Percentiles rank a stretch among this genome's conserved stretches.
phyloP scores from a whole-genome alignment of 1,140 invertebrate species.

The Nylanderia fulva region DNA sequence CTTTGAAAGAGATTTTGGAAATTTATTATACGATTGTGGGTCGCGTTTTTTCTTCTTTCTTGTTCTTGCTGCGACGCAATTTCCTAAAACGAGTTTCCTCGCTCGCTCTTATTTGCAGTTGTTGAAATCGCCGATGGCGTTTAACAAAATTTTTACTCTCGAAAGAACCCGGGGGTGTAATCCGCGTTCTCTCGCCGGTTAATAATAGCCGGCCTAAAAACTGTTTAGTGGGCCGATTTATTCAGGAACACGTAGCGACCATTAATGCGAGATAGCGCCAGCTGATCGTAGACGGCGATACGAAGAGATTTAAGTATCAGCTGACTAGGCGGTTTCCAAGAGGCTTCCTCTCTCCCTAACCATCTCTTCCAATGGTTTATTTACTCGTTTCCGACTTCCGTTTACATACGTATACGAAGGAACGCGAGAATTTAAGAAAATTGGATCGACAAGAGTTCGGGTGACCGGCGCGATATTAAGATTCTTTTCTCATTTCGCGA shows the following conservation, averaged over 20 bases:
- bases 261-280: slow-evolving; percentile 74
- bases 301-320: slow-evolving; percentile 75
- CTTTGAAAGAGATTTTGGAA: background rate
- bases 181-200: background rate
- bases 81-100: background rate
- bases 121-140: background rate
- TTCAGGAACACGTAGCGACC: slow-evolving; percentile 78
- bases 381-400: slow-evolving; percentile 37
- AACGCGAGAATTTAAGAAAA: slow-evolving; percentile 28
- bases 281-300: slow-evolving; percentile 75
- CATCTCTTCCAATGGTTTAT: slow-evolving; percentile 50
- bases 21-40: background rate
- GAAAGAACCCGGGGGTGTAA: background rate
- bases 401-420: slow-evolving; percentile 25
- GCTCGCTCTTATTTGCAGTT: background rate
- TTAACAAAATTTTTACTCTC: background rate
- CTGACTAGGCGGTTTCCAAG: slow-evolving; percentile 77
- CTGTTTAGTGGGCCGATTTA: slow-evolving; percentile 65
- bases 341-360: slow-evolving; percentile 19
- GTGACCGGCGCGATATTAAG: background rate
- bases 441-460: background rate
- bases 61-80: background rate
- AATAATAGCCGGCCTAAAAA: slow-evolving; percentile 47
- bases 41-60: too few relatives aligned
- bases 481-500: background rate